Evolutionary conservation across 2,113 vertebrate genomes (phyloP), one percentile per base, ranked within the genome.

Genomic region (Etia nguti): DNA sequence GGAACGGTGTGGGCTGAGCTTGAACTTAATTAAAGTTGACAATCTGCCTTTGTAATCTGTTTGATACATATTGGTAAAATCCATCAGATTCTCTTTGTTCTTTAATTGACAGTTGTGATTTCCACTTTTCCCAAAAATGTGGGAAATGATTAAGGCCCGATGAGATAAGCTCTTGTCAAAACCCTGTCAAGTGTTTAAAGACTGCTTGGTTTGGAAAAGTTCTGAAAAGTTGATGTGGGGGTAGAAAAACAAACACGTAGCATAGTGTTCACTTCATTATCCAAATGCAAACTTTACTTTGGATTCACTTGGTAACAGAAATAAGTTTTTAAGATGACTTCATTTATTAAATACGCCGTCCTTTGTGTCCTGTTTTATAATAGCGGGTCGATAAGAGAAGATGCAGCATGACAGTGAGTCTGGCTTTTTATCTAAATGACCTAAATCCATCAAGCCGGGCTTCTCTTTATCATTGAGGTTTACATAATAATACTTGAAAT

Each of bases 381-480:
- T 70, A 65, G 54, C 10, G 43, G 62, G 15, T 70, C 5, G 65
- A 87, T 85, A 38, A 83, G 60, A 86, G 68, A 81, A 60, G 85
- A 79, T 59, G 57, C 65, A 36, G 75, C 80, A 6, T 83, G 70
- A 86, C 81, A 62, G 84, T 15, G 26, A 81, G 73, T 73, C 46
- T 12, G 73, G n/a, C 73, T 81, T 88, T 91, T 87, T 86, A 85
- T 70, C 59, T 68, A 86, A 86, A 92, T 43, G 34, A 86, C 88
- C 88, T 48, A 79, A 73, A 89, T 93, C 85, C 83, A 93, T 94
- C 90, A 85, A 80, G 84, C 55, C 34, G 29, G 6, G 38, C 86
- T 57, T 85, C 68, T 77, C 59, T 79, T 85, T 57, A 88, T 92
- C 34, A 24, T 29, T 46, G 73, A 34, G 56, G 59, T 86, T 91